Percentiles rank a stretch among this genome's conserved stretches.
Evolutionary conservation across 2,113 vertebrate species (phyloP).

Genomic region (Potamarius usumacintae): DNA sequence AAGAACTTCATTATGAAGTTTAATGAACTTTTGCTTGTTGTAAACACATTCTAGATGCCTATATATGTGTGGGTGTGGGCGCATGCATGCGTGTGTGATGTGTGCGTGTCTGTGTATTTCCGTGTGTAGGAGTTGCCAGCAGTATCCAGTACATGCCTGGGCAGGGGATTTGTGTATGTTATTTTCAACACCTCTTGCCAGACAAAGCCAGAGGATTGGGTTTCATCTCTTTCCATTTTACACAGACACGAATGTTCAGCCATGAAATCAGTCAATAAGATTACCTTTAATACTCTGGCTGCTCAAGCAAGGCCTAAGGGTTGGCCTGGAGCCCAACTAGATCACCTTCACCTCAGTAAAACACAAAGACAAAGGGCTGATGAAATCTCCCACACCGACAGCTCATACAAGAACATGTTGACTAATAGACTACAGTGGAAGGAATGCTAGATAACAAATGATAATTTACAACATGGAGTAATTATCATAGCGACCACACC

Average conservation of each 20-base stretch:
- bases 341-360: constrained; percentile 12
- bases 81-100: constrained; percentile 54
- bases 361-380: constrained; percentile 28
- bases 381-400: constrained; percentile 10
- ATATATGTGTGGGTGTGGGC: constrained; percentile 37
- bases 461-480: neutral
- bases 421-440: neutral
- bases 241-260: constrained; percentile 57
- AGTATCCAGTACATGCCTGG: constrained; percentile 59
- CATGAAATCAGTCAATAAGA: constrained; percentile 53
- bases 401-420: neutral
- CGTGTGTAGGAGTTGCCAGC: constrained; percentile 7
- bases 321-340: constrained; percentile 22
- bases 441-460: neutral
- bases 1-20: neutral
- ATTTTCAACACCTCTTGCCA: constrained; percentile 47
- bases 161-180: constrained; percentile 57
- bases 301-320: constrained; percentile 41
- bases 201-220: constrained; percentile 57
- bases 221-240: constrained; percentile 57
- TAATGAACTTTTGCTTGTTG: neutral
- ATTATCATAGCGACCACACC: neutral
- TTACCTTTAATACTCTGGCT: constrained; percentile 51
- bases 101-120: constrained; percentile 42
- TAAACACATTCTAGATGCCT: neutral